These are phyloP conservation scores for Reticulitermes lucifugus DNA, from an alignment of 2,888 invertebrate species.

Conservation along the genomic window DNA sequence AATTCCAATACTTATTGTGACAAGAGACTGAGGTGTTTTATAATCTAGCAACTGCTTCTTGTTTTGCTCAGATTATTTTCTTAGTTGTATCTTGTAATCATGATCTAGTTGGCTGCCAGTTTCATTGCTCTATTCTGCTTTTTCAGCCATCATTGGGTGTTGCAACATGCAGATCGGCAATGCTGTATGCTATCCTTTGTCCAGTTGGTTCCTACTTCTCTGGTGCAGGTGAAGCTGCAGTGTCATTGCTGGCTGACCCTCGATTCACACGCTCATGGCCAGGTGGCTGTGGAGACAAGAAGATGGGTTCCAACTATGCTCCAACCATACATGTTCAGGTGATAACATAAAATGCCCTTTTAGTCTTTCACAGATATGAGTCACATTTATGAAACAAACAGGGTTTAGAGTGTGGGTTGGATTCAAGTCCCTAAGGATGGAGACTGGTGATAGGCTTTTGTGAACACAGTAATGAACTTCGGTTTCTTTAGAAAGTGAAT, in stretches of 20 bases:
- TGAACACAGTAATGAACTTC: no score
- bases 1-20: no score
- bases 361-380: no score
- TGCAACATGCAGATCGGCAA: slow-evolving; percentile 84
- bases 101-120: not conserved
- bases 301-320: slow-evolving; percentile 95
- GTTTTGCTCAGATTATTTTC: no score
- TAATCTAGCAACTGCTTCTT: no score
- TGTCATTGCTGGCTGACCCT: slow-evolving; percentile 94
- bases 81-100: not conserved
- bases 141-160: slow-evolving; percentile 93
- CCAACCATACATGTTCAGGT: slow-evolving; percentile 83
- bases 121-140: slow-evolving; percentile 29
- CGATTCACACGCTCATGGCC: slow-evolving; percentile 71
- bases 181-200: slow-evolving; percentile 90
- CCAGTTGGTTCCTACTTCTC: slow-evolving; percentile 96
- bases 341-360: not conserved
- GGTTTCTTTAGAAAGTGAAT: no score
- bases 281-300: slow-evolving; percentile 92
- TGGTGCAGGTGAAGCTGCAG: slow-evolving; percentile 72
- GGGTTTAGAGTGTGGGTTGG: no score
- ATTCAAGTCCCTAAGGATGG: no score
- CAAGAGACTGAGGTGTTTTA: no score
- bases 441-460: no score
- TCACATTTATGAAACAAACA: no score